phyloP scores from a whole-genome alignment of 2,113 vertebrate species.

The Bufo gargarizans region DNA sequence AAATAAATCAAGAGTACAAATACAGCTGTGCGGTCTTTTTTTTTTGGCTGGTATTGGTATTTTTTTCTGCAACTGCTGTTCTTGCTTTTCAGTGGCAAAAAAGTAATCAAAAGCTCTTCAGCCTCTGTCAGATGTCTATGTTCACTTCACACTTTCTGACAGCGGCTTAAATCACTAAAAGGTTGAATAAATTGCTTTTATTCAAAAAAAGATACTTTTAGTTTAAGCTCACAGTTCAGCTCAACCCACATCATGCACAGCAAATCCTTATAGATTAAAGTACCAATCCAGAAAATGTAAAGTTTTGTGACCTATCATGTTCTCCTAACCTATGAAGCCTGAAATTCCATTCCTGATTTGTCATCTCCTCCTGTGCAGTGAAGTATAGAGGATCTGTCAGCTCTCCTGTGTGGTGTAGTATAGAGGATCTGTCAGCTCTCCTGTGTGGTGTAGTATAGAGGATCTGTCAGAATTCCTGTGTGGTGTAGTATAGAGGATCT shows the following conservation, averaged over 20 bases:
- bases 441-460: too few relatives aligned
- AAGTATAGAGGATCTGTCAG: too few relatives aligned
- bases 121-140: background rate
- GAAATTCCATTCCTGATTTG: background rate
- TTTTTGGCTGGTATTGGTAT: background rate
- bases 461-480: too few relatives aligned
- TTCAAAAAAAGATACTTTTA: background rate
- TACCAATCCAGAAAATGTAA: background rate
- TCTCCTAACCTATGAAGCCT: background rate
- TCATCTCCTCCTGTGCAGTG: too few relatives aligned
- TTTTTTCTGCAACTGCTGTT: background rate
- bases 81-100: background rate
- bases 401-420: too few relatives aligned
- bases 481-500: too few relatives aligned
- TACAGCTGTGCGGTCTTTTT: background rate
- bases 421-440: too few relatives aligned
- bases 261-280: too few relatives aligned
- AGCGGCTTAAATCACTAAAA: background rate
- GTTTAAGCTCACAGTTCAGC: background rate
- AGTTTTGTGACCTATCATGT: background rate
- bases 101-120: background rate
- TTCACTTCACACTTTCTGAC: constrained; percentile 9
- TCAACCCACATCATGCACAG: background rate
- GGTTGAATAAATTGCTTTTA: constrained; percentile 25
- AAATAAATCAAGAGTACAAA: background rate